A percentile compares a stretch with the other conserved stretches of the same genome.
phyloP scores from a whole-genome alignment of 2,113 vertebrate genomes.

The Pandion haliaetus region DNA sequence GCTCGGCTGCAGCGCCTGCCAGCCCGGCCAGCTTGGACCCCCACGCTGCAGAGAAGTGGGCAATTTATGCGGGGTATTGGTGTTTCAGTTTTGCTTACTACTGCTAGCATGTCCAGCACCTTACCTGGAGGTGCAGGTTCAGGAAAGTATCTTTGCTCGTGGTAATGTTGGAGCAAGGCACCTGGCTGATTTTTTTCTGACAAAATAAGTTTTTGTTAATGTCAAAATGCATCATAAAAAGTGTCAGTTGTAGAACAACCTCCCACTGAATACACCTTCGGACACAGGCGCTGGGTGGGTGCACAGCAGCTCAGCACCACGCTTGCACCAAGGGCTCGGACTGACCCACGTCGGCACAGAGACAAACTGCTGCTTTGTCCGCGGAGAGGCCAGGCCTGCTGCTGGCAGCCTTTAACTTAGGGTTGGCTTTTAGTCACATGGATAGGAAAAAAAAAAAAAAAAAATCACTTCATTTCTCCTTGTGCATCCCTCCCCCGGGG shows the following conservation, averaged over 20 bases:
- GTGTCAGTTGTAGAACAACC: neutral
- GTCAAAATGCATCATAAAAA: neutral
- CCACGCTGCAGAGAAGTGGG: neutral
- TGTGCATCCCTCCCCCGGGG: neutral
- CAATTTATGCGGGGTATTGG: too few relatives aligned
- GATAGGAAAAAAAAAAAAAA: neutral
- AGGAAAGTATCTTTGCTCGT: neutral
- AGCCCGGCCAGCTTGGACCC: neutral
- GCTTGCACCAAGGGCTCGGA: neutral
- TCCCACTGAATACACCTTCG: neutral
- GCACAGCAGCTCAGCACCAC: neutral
- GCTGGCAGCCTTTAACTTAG: neutral
- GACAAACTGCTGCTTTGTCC: neutral
- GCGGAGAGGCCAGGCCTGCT: neutral
- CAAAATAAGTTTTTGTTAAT: neutral
- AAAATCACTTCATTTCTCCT: neutral
- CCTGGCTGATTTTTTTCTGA: neutral
- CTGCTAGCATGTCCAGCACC: neutral
- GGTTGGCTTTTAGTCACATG: neutral
- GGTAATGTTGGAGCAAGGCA: neutral
- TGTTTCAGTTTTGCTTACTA: neutral
- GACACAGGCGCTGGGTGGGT: neutral
- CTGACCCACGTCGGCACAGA: too few relatives aligned
- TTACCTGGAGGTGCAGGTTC: neutral
- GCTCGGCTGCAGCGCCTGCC: neutral